phyloP scores from a whole-genome alignment of 2,113 vertebrate genomes.

The Rhinolophus sinicus region DNA sequence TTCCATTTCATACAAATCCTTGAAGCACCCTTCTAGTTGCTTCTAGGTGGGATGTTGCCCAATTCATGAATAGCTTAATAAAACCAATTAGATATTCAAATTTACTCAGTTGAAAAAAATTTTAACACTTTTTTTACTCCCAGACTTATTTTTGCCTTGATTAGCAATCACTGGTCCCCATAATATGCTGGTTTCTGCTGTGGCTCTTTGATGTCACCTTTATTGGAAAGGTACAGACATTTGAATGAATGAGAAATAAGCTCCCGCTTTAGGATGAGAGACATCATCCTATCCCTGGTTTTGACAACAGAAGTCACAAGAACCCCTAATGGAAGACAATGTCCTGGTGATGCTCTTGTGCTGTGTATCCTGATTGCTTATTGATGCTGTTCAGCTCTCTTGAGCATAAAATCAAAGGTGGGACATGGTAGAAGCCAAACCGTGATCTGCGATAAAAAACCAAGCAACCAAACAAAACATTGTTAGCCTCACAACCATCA shows the following conservation, averaged over 20 bases:
- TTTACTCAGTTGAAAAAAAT: neutral
- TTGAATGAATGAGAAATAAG: neutral
- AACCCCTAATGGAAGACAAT: neutral
- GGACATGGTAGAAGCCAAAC: neutral
- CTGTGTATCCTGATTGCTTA: neutral
- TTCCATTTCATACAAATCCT: neutral
- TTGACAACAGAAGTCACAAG: neutral
- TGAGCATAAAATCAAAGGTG: neutral
- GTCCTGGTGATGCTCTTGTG: neutral
- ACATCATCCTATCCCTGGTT: neutral
- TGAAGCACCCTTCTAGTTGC: neutral
- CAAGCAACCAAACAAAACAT: neutral
- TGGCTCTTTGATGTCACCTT: neutral
- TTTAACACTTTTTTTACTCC: neutral
- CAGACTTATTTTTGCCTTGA: neutral
- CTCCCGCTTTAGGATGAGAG: neutral
- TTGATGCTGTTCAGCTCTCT: neutral
- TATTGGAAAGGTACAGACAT: neutral
- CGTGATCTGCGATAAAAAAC: neutral
- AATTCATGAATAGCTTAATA: neutral
- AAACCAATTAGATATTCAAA: neutral
- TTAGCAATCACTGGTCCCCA: neutral
- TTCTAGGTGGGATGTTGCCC: neutral
- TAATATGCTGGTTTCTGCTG: neutral
- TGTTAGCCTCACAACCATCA: neutral